These are phyloP conservation scores for Apodemia mormo DNA, from an alignment of 2,888 invertebrate species.

Conservation along the genomic window DNA sequence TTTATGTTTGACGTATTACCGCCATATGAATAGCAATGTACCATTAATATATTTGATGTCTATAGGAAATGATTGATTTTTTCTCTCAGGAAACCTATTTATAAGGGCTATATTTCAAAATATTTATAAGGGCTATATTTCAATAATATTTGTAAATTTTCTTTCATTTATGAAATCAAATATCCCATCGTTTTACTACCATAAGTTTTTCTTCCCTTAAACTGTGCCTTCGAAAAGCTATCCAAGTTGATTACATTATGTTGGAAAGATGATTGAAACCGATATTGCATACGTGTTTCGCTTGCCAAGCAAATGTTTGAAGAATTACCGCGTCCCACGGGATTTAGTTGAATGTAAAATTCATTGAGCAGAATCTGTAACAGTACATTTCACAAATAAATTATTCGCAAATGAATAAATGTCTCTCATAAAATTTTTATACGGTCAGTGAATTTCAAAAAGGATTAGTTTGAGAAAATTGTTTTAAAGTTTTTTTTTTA, in stretches of 20 bases:
- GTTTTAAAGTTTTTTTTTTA: too few species aligned
- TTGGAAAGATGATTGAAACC: constrained; percentile 32
- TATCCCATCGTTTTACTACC: too few species aligned
- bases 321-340: constrained; percentile 7
- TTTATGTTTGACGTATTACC: too few species aligned
- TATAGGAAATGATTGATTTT: too few species aligned
- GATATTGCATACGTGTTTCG: constrained; percentile 36
- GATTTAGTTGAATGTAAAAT: constrained; percentile 9
- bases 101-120: too few species aligned
- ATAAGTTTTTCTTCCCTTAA: not conserved
- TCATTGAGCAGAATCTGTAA: constrained; percentile 1
- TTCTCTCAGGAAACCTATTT: too few species aligned
- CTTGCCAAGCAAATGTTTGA: constrained; percentile 24
- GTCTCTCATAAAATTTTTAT: constrained; percentile 3
- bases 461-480: not conserved
- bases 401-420: constrained; percentile 16
- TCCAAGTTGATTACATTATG: not conserved
- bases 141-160: too few species aligned
- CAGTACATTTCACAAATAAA: constrained; percentile 13
- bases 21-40: too few species aligned
- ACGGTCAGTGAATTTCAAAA: not conserved
- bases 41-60: too few species aligned
- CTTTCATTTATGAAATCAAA: too few species aligned
- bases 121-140: too few species aligned
- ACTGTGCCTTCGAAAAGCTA: not conserved